Conservation (phyloP, 2,113 vertebrate genomes). For the Myotis brandtii region DNA sequence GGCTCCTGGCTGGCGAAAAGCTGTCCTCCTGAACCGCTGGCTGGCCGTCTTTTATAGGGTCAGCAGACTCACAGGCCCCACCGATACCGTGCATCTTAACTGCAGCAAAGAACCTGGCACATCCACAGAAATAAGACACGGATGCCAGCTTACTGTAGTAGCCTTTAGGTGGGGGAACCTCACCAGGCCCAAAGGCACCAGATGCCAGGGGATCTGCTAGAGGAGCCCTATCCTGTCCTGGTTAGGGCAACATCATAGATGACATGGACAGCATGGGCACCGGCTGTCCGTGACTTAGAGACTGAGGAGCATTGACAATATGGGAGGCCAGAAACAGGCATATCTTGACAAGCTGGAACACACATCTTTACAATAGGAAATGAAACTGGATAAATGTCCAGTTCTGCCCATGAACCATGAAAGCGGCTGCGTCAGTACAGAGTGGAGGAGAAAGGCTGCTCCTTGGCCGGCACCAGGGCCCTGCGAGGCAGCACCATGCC, state of each 20-base stretch:
- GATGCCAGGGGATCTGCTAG: neutral
- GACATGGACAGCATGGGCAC: neutral
- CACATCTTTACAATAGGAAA: neutral
- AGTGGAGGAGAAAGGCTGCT: neutral
- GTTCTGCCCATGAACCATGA: neutral
- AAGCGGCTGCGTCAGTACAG: fast-evolving
- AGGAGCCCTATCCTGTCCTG: neutral
- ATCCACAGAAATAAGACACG: neutral
- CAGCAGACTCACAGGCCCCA: neutral
- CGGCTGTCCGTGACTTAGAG: neutral
- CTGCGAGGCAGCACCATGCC: neutral
- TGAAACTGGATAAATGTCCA: neutral
- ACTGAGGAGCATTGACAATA: neutral
- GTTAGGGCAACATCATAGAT: neutral
- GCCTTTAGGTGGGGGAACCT: neutral
- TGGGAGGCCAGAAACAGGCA: neutral
- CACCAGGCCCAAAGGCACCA: neutral
- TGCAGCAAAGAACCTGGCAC: neutral
- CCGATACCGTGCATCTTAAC: neutral
- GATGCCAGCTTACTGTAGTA: neutral
- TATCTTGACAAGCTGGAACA: neutral
- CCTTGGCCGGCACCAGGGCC: neutral
- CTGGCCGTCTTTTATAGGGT: neutral
- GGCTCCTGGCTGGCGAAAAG: neutral
- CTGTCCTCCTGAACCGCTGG: neutral